Evolutionary conservation across 2,888 invertebrate species (phyloP), one percentile per base, ranked within the genome.

Genomic region (Campaea margaritaria): DNA sequence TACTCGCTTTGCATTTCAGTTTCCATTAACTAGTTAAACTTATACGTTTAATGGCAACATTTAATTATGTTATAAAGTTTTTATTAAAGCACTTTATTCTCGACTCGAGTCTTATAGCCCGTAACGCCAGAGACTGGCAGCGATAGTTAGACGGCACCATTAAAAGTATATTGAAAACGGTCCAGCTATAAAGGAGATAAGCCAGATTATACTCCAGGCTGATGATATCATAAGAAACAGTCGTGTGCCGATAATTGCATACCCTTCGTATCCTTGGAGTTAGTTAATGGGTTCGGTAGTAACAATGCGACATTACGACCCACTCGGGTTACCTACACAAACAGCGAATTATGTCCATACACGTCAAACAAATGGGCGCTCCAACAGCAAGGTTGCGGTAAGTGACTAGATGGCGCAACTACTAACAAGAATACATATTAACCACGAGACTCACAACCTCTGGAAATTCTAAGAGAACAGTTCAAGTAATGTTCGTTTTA

Each of bases 241-340:
- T 81, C 72, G 76, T 78, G 75, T 76, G 69, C 65, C 72, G 75
- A 81, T 81, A 83, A 82, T 81, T 76, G 79, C 69, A 78, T 70
- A 77, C 79, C 76, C 81, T 80, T 82, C 76, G 78, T 75, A 76
- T 79, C 77, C 75, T 76, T 74, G 75, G 66, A 75, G 75, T 75
- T 75, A 75, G 82, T 80, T 86, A 86, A 85, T 85, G 76, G 81
- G 75, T 78, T 79, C 72, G 72, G 76, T 75, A 75, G 76, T 81
- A 86, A 88, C 87, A 87, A 87, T 86, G 82, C 76, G 79, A 84
- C 83, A 84, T 86, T 85, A 86, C 83, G 78, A 79, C 85, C 85
- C 82, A 85, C 85, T 84, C 78, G 74, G 74, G 71, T 78, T 78
- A 78, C 79, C 82, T 81, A 86, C 82, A 84, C 83, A 83, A 85